These are phyloP conservation scores for Thamnophis sirtalis DNA, from an alignment of 2,113 vertebrate genomes.

Conservation along the genomic window DNA sequence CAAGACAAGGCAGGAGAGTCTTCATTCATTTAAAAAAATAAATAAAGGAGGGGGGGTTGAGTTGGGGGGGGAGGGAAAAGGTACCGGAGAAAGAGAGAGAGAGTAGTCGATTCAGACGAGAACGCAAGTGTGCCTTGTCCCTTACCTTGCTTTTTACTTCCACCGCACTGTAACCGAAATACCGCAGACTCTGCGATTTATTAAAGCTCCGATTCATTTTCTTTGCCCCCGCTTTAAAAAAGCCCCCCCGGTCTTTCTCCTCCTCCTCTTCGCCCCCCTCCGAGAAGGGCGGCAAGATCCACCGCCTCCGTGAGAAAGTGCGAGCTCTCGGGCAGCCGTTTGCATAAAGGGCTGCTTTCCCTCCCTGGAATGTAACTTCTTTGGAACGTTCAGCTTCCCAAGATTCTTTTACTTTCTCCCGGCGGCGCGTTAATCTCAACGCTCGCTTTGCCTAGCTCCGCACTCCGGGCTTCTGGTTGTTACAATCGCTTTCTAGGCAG, in stretches of 20 bases:
- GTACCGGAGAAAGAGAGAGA: neutral
- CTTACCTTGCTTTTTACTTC: conserved; percentile 97
- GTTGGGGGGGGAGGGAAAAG: neutral
- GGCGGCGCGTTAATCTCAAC: conserved; percentile 12
- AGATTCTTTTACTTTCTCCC: conserved; percentile 17
- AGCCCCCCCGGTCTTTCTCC: conserved; percentile 17
- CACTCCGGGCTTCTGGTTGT: conserved; percentile 15
- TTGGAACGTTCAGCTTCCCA: neutral
- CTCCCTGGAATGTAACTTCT: conserved; percentile 6
- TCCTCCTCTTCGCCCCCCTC: conserved; percentile 7
- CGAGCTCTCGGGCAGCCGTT: neutral
- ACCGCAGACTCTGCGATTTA: conserved; percentile 85
- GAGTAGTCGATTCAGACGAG: neutral
- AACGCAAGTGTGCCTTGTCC: conserved; percentile 28
- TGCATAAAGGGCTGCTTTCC: neutral
- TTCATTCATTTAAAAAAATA: conserved; percentile 52
- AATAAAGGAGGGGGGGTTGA: neutral
- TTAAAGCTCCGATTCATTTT: conserved; percentile 93
- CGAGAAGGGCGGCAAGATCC: conserved; percentile 48
- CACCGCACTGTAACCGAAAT: conserved; percentile 81
- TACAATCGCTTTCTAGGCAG: conserved; percentile 36
- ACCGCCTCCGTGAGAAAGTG: conserved; percentile 32
- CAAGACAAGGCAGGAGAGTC: neutral
- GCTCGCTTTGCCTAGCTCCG: neutral
- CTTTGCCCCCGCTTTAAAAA: conserved; percentile 46